Evolutionary conservation across 2,113 vertebrate species (phyloP), one percentile per base, ranked within the genome.

Genomic region (Argyrosomus japonicus): DNA sequence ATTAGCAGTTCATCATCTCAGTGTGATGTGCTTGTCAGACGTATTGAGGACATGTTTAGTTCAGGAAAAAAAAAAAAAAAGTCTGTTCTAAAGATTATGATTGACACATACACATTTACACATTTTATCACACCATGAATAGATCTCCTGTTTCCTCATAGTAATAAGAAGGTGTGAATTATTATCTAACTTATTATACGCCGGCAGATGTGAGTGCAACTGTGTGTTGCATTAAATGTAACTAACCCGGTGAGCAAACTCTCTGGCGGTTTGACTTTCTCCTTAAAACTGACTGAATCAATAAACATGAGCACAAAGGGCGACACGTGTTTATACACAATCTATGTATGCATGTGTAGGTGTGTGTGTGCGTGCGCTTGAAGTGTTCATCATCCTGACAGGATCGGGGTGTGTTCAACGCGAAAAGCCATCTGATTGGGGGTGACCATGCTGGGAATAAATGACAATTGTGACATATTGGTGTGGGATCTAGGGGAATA

Each of bases 401-500:
- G 85, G 71, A 77, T 85, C 60, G 48, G 68, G 81, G 72, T 84
- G 87, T 88, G 82, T 88, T 84, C 67, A 68, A 53, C 87, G 86
- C 71, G 85, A 86, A 83, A 91, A 89, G 74, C 75, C 92, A 87
- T 88, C 84, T 91, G 89, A 92, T 87, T 82, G 91, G 74, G 86
- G 75, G 88, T 45, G 58, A 64, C 86, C 83, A 89, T 80, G 89
- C 82, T 88, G 84, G 92, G 85, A 93, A 91, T 92, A 93, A 90
- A 90, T 90, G 89, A 92, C 90, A 91, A 93, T 91, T 92, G 92
- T 91, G 92, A 93, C 92, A 94, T 94, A 94, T 94, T 94, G 92
- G 87, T 92, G 87, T 91, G 94, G 93, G 94, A 94, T 93, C 91
- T 88, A 68, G 85, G 91, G 93, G 81, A 86, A 88, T 82, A 62